phyloP scores from a whole-genome alignment of 2,113 vertebrate species.

The Ceyx melanurus region DNA sequence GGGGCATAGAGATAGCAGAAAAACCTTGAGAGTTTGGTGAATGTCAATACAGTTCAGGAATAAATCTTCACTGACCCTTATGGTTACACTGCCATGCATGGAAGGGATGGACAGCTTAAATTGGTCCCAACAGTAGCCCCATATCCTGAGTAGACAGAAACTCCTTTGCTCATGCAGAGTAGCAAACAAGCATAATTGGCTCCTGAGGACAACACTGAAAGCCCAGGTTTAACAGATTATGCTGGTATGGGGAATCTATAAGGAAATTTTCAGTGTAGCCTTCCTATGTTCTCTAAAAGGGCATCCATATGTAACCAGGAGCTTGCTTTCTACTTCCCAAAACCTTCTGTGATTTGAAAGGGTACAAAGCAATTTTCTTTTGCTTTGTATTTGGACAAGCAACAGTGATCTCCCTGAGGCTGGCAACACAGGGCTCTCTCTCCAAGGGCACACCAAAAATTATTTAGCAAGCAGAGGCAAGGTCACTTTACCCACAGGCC shows the following conservation, averaged over 20 bases:
- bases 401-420: neutral
- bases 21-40: neutral
- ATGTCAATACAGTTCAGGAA: neutral
- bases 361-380: neutral
- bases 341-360: neutral
- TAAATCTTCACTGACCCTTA: neutral
- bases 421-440: rapidly evolving
- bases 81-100: rapidly evolving
- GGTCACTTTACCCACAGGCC: neutral
- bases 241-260: neutral
- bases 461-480: neutral
- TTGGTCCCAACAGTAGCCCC: neutral
- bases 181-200: neutral
- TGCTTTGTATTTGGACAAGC: neutral
- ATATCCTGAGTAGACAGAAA: neutral
- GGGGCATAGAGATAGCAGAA: neutral
- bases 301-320: neutral
- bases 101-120: neutral
- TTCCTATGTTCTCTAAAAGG: neutral
- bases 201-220: neutral
- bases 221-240: neutral
- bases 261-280: neutral
- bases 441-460: neutral
- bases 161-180: neutral
- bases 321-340: neutral